These are phyloP conservation scores for Coturnix japonica DNA, from an alignment of 2,113 vertebrate genomes.

Conservation along the genomic window DNA sequence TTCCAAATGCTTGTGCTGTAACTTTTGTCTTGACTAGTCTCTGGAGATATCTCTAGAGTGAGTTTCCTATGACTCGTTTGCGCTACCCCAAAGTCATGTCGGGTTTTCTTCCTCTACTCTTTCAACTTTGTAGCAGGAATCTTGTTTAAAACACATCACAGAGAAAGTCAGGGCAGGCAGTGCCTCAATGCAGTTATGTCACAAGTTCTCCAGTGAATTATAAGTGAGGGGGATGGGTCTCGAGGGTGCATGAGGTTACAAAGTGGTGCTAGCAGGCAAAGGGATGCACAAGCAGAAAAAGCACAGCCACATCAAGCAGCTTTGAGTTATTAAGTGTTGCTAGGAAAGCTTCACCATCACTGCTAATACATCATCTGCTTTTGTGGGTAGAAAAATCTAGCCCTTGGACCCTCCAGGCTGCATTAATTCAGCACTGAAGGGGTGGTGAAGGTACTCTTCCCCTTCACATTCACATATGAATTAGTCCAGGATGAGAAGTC, in stretches of 20 bases:
- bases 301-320: neutral
- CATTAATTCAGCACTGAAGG: neutral
- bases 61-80: slow-evolving; percentile 65
- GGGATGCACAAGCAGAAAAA: neutral
- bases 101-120: slow-evolving; percentile 44
- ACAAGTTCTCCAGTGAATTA: slow-evolving; percentile 11
- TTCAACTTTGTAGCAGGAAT: slow-evolving; percentile 23
- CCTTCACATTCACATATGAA: slow-evolving; percentile 31
- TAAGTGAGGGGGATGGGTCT: neutral
- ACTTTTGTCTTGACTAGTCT: slow-evolving; percentile 79
- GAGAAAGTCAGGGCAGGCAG: neutral
- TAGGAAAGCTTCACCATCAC: neutral
- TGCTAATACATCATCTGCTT: neutral
- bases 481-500: slow-evolving; percentile 23
- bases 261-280: neutral
- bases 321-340: neutral
- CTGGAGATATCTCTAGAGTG: slow-evolving; percentile 74
- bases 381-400: neutral
- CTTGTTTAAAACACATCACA: neutral
- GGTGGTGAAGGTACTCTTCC: slow-evolving; percentile 39
- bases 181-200: slow-evolving; percentile 15
- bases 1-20: slow-evolving; percentile 79
- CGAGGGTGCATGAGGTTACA: neutral
- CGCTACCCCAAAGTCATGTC: slow-evolving; percentile 39
- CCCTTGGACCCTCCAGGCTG: neutral